Evolutionary conservation across 1,140 invertebrate species (phyloP), one percentile per base, ranked within the genome.

Genomic region (Samia ricini): DNA sequence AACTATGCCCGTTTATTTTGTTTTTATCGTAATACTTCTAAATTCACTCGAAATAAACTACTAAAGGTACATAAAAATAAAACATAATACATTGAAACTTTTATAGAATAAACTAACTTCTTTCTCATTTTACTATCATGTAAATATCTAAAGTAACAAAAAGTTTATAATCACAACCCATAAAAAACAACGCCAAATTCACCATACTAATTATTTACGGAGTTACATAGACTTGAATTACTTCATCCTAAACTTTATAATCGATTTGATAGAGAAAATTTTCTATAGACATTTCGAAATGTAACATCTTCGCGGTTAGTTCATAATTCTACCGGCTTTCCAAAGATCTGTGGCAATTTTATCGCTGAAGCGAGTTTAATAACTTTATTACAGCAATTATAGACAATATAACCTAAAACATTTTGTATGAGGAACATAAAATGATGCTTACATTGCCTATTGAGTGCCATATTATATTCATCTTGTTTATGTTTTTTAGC

Each of bases 251-350:
- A 52, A 8, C 23, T 22, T 52, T 52, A 52, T 10, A 36, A 57
- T 57, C 56, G 36, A 26, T 36, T 33, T 42, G 33, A 42, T 42
- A 42, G 33, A 42, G 10, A 42, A 42, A 55, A 55, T 57, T 42
- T 57, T 20, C 29, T 33, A 57, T 55, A 55, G 12, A 2, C 18
- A 23, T 57, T 57, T 57, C 56, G 21, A 36, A 18, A 57, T 5
- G 18, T 3, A 6, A 56, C 52, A 8, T 57, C 56, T 57, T 57
- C 56, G 26, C 56, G 26, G 56, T 57, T 2, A 4, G 19, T 57
- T 57, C 56, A 19, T 36, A 42, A 42, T 2, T 42, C 33, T 42
- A 57, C 33, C n/a, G 22, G 20, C 55, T 57, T 57, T 18, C 22
- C 22, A 33, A 56, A 56, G 22, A 56, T 56, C 24, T 23, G 24